Base-by-base conservation (phyloP, 2,888 invertebrate species). In the Elgonia sp. region DNA sequence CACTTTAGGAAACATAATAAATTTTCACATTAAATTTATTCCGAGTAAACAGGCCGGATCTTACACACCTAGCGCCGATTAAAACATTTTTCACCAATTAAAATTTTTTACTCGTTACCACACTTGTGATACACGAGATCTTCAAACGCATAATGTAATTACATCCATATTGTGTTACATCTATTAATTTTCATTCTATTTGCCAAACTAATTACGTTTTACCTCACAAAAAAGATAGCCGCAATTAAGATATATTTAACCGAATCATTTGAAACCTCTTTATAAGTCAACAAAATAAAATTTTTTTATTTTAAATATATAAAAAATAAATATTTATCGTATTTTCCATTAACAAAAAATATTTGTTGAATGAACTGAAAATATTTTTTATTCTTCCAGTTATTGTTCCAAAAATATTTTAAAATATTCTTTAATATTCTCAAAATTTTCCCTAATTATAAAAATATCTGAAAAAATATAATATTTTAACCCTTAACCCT, bases 1-100 rank as follows among this genome's bases (percentile, higher is more conserved):
- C 53, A 10, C 12, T n/a, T 53, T n/a, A 53, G n/a, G 16, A 53
- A 53, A 53, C n/a, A n/a, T 53, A 53, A n/a, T n/a, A 53, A 53
- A 53, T 16, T 14, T 53, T 53, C 16, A n/a, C 53, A n/a, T n/a
- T n/a, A 62, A 62, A 62, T 37, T 62, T 62, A 62, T 62, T 62
- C 37, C 62, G 21, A 62, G 37, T 29, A 62, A 37, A 37, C 62
- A 62, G 37, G 37, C 37, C 62, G 10, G 37, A 37, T 62, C 37
- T 62, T 62, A 16, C n/a, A 5, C 37, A 7, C 16, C 16, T 4
- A 29, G 37, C 39, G 37, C 5, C 37, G 62, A 62, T 62, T 62
- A 62, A 29, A 62, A 12, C 62, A 37, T 62, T 29, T 37, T 62
- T 62, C 21, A 7, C 62, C 62, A 62, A 37, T 62, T 62, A 62